A percentile compares a stretch with the other conserved stretches of the same genome.
These are phyloP conservation scores for Ochotona princeps DNA, from an alignment of 2,113 vertebrate species.

Conservation along the genomic window DNA sequence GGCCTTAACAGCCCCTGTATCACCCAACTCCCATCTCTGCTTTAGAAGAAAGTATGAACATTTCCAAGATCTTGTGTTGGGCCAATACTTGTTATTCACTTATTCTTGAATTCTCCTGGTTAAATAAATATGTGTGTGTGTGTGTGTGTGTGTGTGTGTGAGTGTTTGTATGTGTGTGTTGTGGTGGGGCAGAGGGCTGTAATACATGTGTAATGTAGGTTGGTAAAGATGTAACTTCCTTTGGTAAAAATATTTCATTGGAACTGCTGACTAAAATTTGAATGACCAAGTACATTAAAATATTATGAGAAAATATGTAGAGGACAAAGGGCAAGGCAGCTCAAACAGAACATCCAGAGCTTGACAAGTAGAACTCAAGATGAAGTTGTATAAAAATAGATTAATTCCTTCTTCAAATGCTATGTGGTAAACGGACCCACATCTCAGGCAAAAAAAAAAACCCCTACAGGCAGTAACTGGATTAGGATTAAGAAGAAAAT, in stretches of 20 bases:
- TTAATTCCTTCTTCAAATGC: slow-evolving; percentile 63
- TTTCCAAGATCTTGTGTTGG: slow-evolving; percentile 39
- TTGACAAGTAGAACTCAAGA: slow-evolving; percentile 66
- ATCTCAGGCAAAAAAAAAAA: slow-evolving; percentile 60
- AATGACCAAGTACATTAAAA: slow-evolving; percentile 74
- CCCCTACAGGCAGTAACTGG: slow-evolving; percentile 48
- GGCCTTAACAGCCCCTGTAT: too few relatives aligned
- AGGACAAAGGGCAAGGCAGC: slow-evolving; percentile 69
- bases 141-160: background rate
- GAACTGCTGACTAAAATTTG: slow-evolving; percentile 23
- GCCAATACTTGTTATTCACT: background rate
- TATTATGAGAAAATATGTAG: slow-evolving; percentile 64
- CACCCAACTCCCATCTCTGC: too few relatives aligned
- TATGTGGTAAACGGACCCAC: slow-evolving; percentile 54
- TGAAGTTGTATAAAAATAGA: slow-evolving; percentile 72
- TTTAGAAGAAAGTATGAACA: slow-evolving; percentile 37
- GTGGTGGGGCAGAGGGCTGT: too few relatives aligned
- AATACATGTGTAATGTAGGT: background rate
- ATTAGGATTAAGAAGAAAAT: slow-evolving; percentile 38
- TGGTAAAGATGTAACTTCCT: background rate
- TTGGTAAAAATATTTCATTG: slow-evolving; percentile 12
- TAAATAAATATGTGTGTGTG: background rate
- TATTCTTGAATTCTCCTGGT: slow-evolving; percentile 40
- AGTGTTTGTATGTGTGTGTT: too few relatives aligned
- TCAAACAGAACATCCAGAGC: slow-evolving; percentile 66